phyloP scores from a whole-genome alignment of 2,113 vertebrate species.

The Lipophrys pholis region DNA sequence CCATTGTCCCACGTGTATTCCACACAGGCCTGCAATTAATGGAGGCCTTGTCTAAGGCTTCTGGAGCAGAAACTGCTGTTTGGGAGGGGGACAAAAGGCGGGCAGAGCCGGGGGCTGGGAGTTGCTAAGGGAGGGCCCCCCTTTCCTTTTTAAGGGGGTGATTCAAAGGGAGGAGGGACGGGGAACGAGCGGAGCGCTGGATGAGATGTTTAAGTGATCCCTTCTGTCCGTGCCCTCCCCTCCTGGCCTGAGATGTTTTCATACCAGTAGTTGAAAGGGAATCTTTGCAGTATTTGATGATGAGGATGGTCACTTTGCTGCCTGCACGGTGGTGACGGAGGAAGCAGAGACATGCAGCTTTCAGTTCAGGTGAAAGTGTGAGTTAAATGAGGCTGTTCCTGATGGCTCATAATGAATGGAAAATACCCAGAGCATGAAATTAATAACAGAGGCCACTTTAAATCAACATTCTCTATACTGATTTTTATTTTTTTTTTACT shows the following conservation, averaged over 20 bases:
- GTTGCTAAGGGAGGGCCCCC: constrained; percentile 84
- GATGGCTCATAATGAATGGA: too few relatives aligned
- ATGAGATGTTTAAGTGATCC: constrained; percentile 74
- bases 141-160: constrained; percentile 67
- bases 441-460: not conserved
- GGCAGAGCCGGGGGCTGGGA: constrained; percentile 83
- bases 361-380: constrained; percentile 41
- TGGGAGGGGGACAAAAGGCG: constrained; percentile 89
- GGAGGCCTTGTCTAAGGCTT: constrained; percentile 92
- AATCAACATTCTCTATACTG: not conserved
- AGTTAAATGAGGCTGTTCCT: not conserved
- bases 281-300: constrained; percentile 64
- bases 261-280: constrained; percentile 71
- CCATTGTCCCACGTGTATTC: constrained; percentile 90
- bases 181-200: constrained; percentile 74
- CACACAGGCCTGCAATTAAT: constrained; percentile 92
- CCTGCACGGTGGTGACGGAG: constrained; percentile 40
- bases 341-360: not conserved
- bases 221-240: constrained; percentile 59
- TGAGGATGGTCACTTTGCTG: constrained; percentile 77
- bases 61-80: constrained; percentile 92
- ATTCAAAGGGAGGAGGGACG: constrained; percentile 82
- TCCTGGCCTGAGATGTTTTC: constrained; percentile 75
- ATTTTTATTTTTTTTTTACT: too few relatives aligned
- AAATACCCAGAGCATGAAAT: too few relatives aligned